phyloP scores from a whole-genome alignment of 2,113 vertebrate genomes.

The Pluvianellus socialis region DNA sequence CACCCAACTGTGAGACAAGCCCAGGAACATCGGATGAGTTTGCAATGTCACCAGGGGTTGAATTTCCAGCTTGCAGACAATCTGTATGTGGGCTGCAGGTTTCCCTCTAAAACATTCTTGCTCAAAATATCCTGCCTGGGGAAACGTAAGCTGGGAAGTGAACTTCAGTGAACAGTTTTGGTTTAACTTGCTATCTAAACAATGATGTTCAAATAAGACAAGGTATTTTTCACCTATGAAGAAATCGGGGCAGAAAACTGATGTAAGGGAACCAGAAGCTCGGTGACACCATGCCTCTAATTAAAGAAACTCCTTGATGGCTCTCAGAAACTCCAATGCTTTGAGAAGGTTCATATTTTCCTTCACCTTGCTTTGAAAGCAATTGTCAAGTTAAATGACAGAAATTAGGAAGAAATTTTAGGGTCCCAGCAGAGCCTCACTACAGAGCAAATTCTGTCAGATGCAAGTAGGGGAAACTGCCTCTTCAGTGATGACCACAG shows the following conservation, averaged over 20 bases:
- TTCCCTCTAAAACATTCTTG: background rate
- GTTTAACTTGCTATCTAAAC: background rate
- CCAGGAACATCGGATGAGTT: background rate
- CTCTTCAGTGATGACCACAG: background rate
- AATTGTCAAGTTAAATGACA: background rate
- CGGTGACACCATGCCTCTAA: background rate
- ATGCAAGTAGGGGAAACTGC: background rate
- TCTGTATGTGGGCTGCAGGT: background rate
- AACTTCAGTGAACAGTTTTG: background rate
- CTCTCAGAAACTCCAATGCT: background rate
- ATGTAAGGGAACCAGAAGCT: background rate
- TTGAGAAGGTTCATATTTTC: background rate
- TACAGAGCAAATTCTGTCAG: background rate
- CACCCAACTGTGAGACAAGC: background rate
- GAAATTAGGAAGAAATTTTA: background rate
- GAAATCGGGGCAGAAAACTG: background rate
- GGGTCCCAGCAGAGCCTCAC: background rate
- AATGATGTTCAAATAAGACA: background rate
- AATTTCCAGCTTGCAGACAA: background rate
- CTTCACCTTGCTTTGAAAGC: background rate
- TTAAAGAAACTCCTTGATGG: background rate
- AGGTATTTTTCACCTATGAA: background rate
- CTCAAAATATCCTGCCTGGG: background rate
- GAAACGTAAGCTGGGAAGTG: background rate
- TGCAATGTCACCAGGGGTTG: accelerated